Evolutionary conservation across 2,888 invertebrate species (phyloP).

Genomic region (Drosophila dives): DNA sequence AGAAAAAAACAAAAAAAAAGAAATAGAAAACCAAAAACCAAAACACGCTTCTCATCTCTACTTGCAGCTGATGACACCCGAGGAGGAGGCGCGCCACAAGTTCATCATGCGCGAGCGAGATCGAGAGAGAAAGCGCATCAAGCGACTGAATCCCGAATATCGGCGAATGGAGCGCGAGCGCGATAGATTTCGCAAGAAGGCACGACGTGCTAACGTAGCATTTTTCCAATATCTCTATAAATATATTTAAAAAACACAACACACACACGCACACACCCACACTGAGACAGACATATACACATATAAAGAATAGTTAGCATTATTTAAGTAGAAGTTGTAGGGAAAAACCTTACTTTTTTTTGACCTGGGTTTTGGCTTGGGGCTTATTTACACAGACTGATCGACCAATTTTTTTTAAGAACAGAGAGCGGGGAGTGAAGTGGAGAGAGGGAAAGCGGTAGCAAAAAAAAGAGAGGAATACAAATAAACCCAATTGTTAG

Average conservation of each 20-base stretch:
- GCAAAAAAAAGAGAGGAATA: slow-evolving; percentile 18
- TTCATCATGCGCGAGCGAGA: slow-evolving; percentile 80
- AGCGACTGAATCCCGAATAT: slow-evolving; percentile 79
- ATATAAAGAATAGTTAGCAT: slow-evolving; percentile 9
- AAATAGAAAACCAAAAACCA: slow-evolving; percentile 21
- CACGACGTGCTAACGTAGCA: slow-evolving; percentile 81
- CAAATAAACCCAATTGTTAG: slow-evolving; percentile 43
- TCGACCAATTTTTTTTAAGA: slow-evolving; percentile 21
- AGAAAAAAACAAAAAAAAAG: slow-evolving; percentile 5
- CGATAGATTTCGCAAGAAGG: slow-evolving; percentile 81
- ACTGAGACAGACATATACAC: slow-evolving; percentile 1
- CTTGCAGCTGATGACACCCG: slow-evolving; percentile 80
- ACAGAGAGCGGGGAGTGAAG: not conserved
- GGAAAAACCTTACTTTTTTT: not conserved
- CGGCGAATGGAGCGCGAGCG: slow-evolving; percentile 80
- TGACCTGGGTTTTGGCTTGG: slow-evolving; percentile 17
- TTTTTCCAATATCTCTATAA: slow-evolving; percentile 71
- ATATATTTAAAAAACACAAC: slow-evolving; percentile 55
- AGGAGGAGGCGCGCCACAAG: slow-evolving; percentile 79
- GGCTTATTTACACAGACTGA: slow-evolving; percentile 25
- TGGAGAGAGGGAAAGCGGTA: not conserved
- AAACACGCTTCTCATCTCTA: slow-evolving; percentile 75
- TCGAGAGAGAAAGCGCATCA: slow-evolving; percentile 79
- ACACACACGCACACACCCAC: slow-evolving; percentile 26
- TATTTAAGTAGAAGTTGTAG: slow-evolving; percentile 23